phyloP scores from a whole-genome alignment of 2,888 invertebrate genomes.

The Liopterus haemorrhoidalis region DNA sequence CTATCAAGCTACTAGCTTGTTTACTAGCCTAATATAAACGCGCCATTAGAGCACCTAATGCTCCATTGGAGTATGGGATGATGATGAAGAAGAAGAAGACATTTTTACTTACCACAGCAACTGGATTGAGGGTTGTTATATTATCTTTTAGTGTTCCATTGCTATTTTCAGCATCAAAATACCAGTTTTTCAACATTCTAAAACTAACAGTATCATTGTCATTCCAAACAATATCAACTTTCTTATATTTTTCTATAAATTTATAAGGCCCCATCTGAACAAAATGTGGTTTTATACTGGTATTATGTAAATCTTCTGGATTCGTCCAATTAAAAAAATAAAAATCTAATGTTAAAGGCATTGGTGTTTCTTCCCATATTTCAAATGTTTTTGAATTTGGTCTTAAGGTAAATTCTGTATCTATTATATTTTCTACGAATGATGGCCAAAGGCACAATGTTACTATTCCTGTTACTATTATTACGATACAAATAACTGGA shows the following conservation, averaged over 20 bases:
- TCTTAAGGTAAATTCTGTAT: slow-evolving; percentile 53
- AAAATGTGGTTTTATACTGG: slow-evolving; percentile 51
- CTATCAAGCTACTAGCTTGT: too few relatives aligned
- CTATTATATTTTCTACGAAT: slow-evolving; percentile 31
- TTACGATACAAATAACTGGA: not conserved
- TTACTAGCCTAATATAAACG: too few relatives aligned
- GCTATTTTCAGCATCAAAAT: slow-evolving; percentile 61
- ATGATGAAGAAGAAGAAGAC: too few relatives aligned
- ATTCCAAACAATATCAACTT: slow-evolving; percentile 69
- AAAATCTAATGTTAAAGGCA: slow-evolving; percentile 60
- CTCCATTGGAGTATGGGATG: too few relatives aligned
- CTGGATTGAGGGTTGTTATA: slow-evolving; percentile 68
- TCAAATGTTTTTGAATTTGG: slow-evolving; percentile 58
- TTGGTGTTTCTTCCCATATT: slow-evolving; percentile 63
- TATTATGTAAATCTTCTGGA: slow-evolving; percentile 55
- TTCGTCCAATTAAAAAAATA: slow-evolving; percentile 79
- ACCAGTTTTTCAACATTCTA: slow-evolving; percentile 60
- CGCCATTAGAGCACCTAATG: too few relatives aligned
- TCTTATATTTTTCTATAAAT: slow-evolving; percentile 62
- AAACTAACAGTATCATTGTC: slow-evolving; percentile 69
- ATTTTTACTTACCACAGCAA: slow-evolving; percentile 69
- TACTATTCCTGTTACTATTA: slow-evolving; percentile 9
- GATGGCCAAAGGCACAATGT: slow-evolving; percentile 1
- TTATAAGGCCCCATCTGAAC: slow-evolving; percentile 58
- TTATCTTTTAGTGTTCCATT: slow-evolving; percentile 63